Conservation (phyloP, 1,140 invertebrate genomes). For the Riptortus pedestris region DNA sequence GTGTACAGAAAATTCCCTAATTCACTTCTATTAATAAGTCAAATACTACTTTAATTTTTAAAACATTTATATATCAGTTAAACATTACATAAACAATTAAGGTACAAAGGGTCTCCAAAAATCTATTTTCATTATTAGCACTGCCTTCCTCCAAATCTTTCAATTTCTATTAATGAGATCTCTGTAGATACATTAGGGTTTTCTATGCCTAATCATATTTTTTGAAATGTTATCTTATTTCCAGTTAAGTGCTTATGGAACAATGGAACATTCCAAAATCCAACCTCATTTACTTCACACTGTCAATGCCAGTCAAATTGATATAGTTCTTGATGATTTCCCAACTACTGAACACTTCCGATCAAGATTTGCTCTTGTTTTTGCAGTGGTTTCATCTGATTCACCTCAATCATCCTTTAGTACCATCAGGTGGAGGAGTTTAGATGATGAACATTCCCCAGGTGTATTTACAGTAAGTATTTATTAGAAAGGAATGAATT, state of each 20-base stretch:
- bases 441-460: slow-evolving; percentile 62
- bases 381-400: slow-evolving; percentile 42
- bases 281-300: slow-evolving; percentile 52
- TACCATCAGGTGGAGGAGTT: slow-evolving; percentile 43
- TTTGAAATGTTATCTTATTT: slow-evolving; percentile 7
- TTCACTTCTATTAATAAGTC: no score
- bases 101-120: no score
- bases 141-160: no score
- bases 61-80: no score
- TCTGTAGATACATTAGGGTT: no score
- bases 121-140: no score
- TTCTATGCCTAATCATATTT: no score
- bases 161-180: no score
- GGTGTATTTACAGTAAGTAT: slow-evolving; percentile 59
- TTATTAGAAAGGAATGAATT: no score
- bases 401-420: slow-evolving; percentile 35
- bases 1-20: no score
- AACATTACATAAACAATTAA: no score
- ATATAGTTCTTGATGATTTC: slow-evolving; percentile 47
- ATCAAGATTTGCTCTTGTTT: slow-evolving; percentile 49
- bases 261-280: slow-evolving; percentile 40
- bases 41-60: no score
- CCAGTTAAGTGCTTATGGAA: slow-evolving; percentile 45
- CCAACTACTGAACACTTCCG: slow-evolving; percentile 40
- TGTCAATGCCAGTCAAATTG: slow-evolving; percentile 49